A percentile compares a stretch with the other conserved stretches of the same genome.
Conservation (phyloP, 2,888 invertebrate species). For the Synergus laeviventris region DNA sequence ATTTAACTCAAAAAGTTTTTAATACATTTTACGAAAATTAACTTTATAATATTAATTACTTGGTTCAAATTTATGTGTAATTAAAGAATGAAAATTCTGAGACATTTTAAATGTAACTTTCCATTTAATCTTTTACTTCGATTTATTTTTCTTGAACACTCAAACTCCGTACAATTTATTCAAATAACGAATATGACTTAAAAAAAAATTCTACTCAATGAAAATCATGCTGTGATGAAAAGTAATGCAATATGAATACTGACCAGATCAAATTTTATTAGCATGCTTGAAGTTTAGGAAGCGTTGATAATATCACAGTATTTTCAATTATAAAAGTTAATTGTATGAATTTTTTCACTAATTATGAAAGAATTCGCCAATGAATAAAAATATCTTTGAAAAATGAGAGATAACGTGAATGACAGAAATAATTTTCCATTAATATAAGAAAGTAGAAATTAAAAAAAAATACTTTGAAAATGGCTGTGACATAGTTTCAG, state of each 20-base stretch:
- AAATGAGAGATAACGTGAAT: neutral
- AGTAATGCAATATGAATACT: conserved; percentile 3
- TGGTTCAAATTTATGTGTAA: neutral
- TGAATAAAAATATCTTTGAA: neutral
- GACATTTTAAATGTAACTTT: neutral
- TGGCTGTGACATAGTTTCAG: conserved; percentile 24
- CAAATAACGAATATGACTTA: conserved; percentile 6
- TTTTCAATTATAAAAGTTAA: neutral
- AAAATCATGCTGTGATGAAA: conserved; percentile 20
- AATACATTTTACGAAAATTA: neutral
- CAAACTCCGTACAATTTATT: neutral
- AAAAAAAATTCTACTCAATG: conserved; percentile 10
- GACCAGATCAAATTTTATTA: neutral
- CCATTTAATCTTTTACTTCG: neutral
- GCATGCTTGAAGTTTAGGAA: conserved; percentile 24
- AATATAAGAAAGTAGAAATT: neutral
- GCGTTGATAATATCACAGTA: conserved; percentile 19
- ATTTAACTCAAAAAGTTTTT: neutral
- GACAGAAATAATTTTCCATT: neutral
- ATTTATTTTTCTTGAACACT: neutral
- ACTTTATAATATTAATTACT: neutral
- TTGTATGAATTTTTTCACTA: neutral
- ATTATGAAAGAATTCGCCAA: neutral
- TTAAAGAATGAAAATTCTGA: neutral
- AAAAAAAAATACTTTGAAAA: conserved; percentile 22